Conservation (phyloP, 2,797 vertebrate species). For the Falco concolor region DNA sequence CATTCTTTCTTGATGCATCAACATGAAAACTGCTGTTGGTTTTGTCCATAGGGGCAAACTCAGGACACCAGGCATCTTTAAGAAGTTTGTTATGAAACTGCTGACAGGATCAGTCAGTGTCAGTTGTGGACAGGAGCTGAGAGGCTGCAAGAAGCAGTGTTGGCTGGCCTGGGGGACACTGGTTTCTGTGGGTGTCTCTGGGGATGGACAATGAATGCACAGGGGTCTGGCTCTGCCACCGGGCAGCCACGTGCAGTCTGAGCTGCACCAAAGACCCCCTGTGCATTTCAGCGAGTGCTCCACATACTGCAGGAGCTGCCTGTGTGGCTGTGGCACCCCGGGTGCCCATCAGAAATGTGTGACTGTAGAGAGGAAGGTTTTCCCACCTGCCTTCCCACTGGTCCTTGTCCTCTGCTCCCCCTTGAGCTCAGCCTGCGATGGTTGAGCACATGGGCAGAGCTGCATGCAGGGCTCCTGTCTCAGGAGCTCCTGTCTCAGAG, state of each 20-base stretch:
- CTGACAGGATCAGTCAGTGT: background rate
- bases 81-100: background rate
- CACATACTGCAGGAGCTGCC: fast-evolving
- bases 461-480: fast-evolving
- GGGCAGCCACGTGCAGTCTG: fast-evolving
- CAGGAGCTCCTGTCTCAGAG: background rate
- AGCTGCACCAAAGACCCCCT: background rate
- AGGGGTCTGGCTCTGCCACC: background rate
- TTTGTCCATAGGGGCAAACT: background rate
- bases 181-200: background rate
- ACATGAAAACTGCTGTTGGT: background rate
- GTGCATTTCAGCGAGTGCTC: background rate
- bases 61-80: background rate
- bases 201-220: background rate
- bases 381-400: background rate
- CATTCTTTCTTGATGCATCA: background rate
- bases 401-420: fast-evolving
- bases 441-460: background rate
- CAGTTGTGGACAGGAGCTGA: background rate
- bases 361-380: background rate
- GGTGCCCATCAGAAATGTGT: background rate
- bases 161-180: fast-evolving
- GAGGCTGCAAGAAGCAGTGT: fast-evolving
- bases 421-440: fast-evolving
- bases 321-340: background rate